Conservation (phyloP, 1,140 invertebrate species). For the Drosophila littoralis region DNA sequence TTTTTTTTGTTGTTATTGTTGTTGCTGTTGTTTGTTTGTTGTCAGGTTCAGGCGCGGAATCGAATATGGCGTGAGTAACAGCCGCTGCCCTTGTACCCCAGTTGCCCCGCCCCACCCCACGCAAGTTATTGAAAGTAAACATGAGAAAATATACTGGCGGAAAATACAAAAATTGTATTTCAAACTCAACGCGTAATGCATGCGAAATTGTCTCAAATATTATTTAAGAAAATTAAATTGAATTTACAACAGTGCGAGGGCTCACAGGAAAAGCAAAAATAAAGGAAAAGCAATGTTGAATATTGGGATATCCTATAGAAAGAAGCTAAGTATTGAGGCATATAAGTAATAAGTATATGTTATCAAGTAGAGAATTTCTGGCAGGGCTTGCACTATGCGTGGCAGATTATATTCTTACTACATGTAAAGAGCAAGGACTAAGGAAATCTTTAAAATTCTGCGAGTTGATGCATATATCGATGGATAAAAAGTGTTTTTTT, state of each 20-base stretch:
- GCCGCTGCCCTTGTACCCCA: neutral
- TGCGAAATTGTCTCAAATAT: slow-evolving; percentile 79
- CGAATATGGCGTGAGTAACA: slow-evolving; percentile 36
- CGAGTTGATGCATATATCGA: too few species aligned
- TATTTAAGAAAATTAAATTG: slow-evolving; percentile 83
- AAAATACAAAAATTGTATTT: slow-evolving; percentile 64
- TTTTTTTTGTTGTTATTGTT: slow-evolving; percentile 19
- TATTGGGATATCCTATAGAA: slow-evolving; percentile 7
- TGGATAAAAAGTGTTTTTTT: too few species aligned
- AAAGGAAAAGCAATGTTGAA: neutral
- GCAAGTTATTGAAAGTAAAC: slow-evolving; percentile 80
- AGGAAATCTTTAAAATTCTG: too few species aligned
- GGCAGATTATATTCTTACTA: too few species aligned
- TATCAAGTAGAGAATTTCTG: neutral
- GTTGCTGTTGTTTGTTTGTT: slow-evolving; percentile 37
- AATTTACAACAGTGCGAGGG: slow-evolving; percentile 59
- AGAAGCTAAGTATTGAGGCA: neutral
- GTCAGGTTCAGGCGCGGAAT: slow-evolving; percentile 62
- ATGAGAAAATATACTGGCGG: slow-evolving; percentile 66
- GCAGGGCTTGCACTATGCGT: too few species aligned
- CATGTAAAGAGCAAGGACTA: too few species aligned
- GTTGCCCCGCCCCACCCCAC: neutral
- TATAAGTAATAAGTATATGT: too few species aligned
- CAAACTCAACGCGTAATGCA: slow-evolving; percentile 65
- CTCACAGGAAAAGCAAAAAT: neutral